Base-by-base conservation (phyloP, 2,888 invertebrate genomes). In the Ichneumoninae sp. region DNA sequence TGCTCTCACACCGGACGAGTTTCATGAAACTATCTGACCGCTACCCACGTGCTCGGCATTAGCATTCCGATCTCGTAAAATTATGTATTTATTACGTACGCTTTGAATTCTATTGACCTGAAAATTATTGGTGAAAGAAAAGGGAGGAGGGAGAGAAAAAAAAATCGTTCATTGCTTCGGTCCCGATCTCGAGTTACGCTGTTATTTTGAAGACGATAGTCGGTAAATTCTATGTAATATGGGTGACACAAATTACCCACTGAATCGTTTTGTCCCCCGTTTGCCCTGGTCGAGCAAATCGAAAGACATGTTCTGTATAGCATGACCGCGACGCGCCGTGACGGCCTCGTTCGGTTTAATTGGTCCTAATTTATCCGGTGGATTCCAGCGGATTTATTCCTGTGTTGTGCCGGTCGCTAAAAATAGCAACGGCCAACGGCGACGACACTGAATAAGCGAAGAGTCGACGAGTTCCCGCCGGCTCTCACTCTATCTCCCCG, bases 281-380 rank as follows among this genome's bases (percentile, higher is more conserved):
- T 62, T 33, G 30, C 30, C 30, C 19, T 19, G 66, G n/a, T 22
- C 76, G 54, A 66, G 65, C 66, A 54, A 76, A 57, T 77, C 60
- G 40, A 65, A 68, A 66, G 62, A 66, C 22, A 62, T n/a, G 40
- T 54, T 57, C 26, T 66, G 65, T 68, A 70, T 57, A 79, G 54
- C 62, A 57, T 78, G 19, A 22, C 74, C 79, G 76, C 82, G 77
- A 81, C 80, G 83, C 82, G 82, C 75, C 82, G 78, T 76, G 74
- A 60, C 80, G 80, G 85, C 82, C 82, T 85, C 84, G 86, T 84
- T 88, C 85, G 89, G 86, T 90, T 91, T 91, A 92, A 92, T 91
- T 91, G 91, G 89, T 91, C 89, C 87, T 91, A 91, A 91, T 91
- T 91, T 89, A 88, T 90, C 88, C 89, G 88, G 86, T 88, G 88